Evolutionary conservation across 2,113 vertebrate genomes (phyloP).

Genomic region (Illadopsis cleaveri): DNA sequence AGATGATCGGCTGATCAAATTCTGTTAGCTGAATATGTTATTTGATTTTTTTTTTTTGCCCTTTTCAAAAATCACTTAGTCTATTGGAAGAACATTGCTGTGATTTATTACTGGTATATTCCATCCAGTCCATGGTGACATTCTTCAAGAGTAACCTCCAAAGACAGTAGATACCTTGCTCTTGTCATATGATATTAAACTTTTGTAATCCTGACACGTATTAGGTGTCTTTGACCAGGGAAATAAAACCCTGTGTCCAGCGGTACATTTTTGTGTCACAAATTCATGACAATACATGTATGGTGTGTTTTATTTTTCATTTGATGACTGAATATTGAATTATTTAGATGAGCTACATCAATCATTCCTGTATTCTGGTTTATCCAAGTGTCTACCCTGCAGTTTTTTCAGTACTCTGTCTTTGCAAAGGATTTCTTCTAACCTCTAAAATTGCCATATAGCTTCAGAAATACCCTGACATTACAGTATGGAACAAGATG

Average conservation of each 20-base stretch:
- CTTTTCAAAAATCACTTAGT: constrained; percentile 68
- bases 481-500: neutral
- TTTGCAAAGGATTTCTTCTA: constrained; percentile 24
- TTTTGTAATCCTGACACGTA: neutral
- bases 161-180: constrained; percentile 45
- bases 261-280: neutral
- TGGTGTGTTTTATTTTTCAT: neutral
- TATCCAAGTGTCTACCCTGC: neutral
- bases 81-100: constrained; percentile 40
- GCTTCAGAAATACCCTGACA: constrained; percentile 29
- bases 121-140: constrained; percentile 9
- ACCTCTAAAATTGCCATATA: neutral
- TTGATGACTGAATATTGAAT: constrained; percentile 7
- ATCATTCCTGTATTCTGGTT: neutral
- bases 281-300: neutral
- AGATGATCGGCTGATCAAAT: constrained; percentile 58
- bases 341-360: constrained; percentile 44
- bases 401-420: neutral
- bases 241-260: neutral
- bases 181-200: constrained; percentile 21
- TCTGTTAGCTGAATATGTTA: constrained; percentile 46
- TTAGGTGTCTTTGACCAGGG: neutral
- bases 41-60: constrained; percentile 57
- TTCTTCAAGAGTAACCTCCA: constrained; percentile 29
- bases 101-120: constrained; percentile 56